Percentiles rank a stretch among this genome's conserved stretches.
Conservation (phyloP, 2,797 vertebrate species). For the Danio jaintianensis region DNA sequence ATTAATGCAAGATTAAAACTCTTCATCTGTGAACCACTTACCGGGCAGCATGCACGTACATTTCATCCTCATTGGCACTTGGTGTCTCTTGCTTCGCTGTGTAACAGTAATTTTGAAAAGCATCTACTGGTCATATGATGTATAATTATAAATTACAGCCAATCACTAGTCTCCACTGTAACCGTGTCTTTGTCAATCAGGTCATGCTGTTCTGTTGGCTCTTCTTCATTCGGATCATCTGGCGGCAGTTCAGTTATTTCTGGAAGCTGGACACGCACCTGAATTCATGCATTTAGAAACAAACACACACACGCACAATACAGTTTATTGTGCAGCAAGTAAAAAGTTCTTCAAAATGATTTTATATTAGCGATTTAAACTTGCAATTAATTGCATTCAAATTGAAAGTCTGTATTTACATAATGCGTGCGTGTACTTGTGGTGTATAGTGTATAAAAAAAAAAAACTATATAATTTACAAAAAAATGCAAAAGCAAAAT, state of each 20-base stretch:
- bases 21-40: background rate
- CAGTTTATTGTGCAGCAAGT: no score
- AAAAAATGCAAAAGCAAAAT: no score
- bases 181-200: conserved; percentile 62
- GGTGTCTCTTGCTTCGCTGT: background rate
- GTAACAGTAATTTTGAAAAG: background rate
- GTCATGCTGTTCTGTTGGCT: conserved; percentile 70
- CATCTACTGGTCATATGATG: background rate
- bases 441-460: no score
- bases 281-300: conserved; percentile 25
- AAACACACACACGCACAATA: no score
- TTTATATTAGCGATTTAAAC: background rate
- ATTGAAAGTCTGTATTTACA: no score
- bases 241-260: background rate
- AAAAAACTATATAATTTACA: no score
- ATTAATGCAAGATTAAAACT: background rate
- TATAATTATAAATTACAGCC: conserved; percentile 34
- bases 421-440: no score
- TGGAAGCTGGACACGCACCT: conserved; percentile 68
- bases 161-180: conserved; percentile 56
- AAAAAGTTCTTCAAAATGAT: background rate
- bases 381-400: no score
- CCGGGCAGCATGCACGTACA: background rate
- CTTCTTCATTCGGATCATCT: background rate
- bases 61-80: background rate